Conservation (phyloP, 2,888 invertebrate species). For the Silvanus unidentatus region DNA sequence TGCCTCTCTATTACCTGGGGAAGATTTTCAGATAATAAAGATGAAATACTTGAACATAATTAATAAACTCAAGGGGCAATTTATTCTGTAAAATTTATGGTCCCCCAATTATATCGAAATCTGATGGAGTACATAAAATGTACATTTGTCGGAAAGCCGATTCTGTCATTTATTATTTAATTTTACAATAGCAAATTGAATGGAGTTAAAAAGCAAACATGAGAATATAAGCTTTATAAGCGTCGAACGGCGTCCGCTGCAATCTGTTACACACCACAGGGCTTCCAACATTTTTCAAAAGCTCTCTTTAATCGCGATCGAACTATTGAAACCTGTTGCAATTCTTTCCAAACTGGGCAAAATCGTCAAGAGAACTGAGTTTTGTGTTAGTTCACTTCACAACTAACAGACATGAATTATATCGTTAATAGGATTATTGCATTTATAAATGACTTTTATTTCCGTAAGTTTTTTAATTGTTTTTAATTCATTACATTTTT, state of each 20-base stretch:
- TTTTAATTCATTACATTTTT: too few species aligned
- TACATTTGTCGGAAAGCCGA: too few species aligned
- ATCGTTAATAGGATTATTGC: slow-evolving; percentile 25
- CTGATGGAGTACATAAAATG: too few species aligned
- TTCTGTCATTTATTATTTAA: not conserved
- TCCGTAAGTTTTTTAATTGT: too few species aligned
- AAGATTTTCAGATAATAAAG: not conserved
- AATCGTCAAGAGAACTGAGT: slow-evolving; percentile 22
- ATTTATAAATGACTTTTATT: slow-evolving; percentile 27
- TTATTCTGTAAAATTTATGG: too few species aligned
- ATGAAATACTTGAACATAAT: not conserved
- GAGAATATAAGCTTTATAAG: slow-evolving; percentile 34
- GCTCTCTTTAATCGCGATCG: slow-evolving; percentile 45
- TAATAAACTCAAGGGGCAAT: too few species aligned
- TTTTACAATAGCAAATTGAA: slow-evolving; percentile 9
- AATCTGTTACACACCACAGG: slow-evolving; percentile 44
- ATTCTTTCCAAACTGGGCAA: slow-evolving; percentile 27
- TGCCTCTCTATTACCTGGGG: not conserved
- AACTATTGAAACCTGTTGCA: slow-evolving; percentile 47
- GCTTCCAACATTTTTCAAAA: slow-evolving; percentile 45
- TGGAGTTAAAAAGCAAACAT: slow-evolving; percentile 31
- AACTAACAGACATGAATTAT: slow-evolving; percentile 24
- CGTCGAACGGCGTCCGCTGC: slow-evolving; percentile 22
- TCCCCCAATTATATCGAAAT: too few species aligned
- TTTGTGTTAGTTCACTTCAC: too few species aligned